Evolutionary conservation across 2,797 vertebrate genomes (phyloP).

Genomic region (Pseudopleuronectes americanus): DNA sequence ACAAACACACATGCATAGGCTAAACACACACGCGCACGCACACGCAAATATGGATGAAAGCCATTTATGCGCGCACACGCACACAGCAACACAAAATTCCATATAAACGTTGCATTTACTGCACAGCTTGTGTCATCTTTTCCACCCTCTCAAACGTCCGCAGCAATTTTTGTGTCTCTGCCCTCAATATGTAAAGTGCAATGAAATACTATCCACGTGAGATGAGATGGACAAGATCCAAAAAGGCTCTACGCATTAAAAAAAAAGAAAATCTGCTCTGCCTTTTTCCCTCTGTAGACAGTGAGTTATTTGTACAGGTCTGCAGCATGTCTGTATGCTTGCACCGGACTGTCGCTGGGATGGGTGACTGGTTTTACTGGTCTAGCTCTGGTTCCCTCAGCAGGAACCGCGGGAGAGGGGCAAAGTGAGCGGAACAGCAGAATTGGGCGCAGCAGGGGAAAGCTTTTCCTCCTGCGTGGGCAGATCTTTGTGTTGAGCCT

Average conservation of each 20-base stretch:
- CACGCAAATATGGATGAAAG: constrained; percentile 52
- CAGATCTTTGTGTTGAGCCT: constrained; percentile 39
- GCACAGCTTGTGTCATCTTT: constrained; percentile 65
- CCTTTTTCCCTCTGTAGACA: constrained; percentile 70
- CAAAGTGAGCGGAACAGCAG: constrained; percentile 48
- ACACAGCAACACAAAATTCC: constrained; percentile 37
- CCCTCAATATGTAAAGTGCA: constrained; percentile 68
- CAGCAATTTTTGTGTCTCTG: constrained; percentile 62
- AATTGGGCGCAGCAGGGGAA: constrained; percentile 55
- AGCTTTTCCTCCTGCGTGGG: constrained; percentile 42
- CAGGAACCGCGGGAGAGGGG: constrained; percentile 34
- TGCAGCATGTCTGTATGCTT: constrained; percentile 71
- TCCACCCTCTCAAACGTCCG: constrained; percentile 64
- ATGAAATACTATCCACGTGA: constrained; percentile 73
- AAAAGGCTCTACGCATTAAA: constrained; percentile 72
- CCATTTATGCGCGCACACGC: constrained; percentile 40
- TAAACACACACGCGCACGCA: constrained; percentile 42
- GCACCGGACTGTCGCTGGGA: constrained; percentile 73
- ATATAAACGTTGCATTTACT: constrained; percentile 34
- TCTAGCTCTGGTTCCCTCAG: constrained; percentile 56
- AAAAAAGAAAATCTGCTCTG: constrained; percentile 60
- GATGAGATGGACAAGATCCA: constrained; percentile 77
- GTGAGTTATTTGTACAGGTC: constrained; percentile 76
- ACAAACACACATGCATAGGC: constrained; percentile 58
- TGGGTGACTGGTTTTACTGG: constrained; percentile 82